Evolutionary conservation across 2,113 vertebrate genomes (phyloP), one percentile per base, ranked within the genome.

Genomic region (Candoia aspera): DNA sequence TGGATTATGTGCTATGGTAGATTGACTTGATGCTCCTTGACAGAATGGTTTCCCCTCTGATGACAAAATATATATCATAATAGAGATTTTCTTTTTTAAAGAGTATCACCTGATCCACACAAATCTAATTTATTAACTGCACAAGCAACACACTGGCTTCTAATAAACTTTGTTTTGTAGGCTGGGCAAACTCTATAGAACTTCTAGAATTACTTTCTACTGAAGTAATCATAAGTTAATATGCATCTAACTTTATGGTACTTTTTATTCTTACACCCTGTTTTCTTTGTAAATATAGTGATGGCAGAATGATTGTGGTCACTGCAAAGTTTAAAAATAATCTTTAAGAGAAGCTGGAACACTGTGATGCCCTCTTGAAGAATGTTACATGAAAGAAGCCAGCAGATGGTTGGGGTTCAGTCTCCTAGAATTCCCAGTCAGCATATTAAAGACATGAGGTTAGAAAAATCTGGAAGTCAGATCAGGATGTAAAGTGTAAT

Each of bases 41-140:
- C 86, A 10, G 1, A 93, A 29, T 10, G 85, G 85, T 84, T 73
- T 84, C 5, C 26, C 54, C 62, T 96, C 94, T 94, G 53, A 90
- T 87, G 8, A 17, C 19, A 53, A 90, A 88, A 53, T 73, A 90
- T 60, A 37, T 0, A 37, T 29, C 24, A 86, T 59, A 95, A 83
- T 33, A 62, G 64, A 87, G 33, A 93, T 85, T 54, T 19, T 0
- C 4, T 8, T 55, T 4, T 42, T 84, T 26, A 54, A 95, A n/a
- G 24, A 87, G 55, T 29, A 92, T 46, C 89, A 26, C 29, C 92
- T 60, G 89, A 62, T 24, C 42, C 57, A 53, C 42, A 59, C 11
- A 59, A 19, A 89, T 6, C 29, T 73, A 33, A 59, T 83, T 59
- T 73, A 33, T n/a, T 58, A 53, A 26, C 59, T 60, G 17, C 2